Percentiles rank a stretch among this genome's conserved stretches.
phyloP scores from a whole-genome alignment of 30 jellyfish, hydroid and myxozoan genomes.

The Mastigias papua region DNA sequence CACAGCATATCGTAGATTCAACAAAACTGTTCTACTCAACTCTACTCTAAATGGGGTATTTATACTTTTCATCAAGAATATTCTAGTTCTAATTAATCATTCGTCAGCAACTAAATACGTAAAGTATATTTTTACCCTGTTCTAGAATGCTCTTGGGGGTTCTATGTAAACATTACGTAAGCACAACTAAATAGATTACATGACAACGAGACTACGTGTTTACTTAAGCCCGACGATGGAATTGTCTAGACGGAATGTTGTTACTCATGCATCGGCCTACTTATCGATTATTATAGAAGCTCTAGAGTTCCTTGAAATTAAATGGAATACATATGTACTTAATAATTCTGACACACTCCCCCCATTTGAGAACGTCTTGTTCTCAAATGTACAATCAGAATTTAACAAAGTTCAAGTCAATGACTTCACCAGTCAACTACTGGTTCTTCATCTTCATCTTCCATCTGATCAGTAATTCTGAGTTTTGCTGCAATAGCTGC shows the following conservation, averaged over 20 bases:
- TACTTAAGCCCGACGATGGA: conserved; percentile 45
- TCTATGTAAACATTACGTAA: conserved; percentile 8
- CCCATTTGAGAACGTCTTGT: no score
- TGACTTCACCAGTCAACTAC: no score
- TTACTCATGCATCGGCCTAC: neutral
- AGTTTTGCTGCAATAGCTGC: no score
- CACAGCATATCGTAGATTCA: conserved; percentile 32
- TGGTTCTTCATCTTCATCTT: no score
- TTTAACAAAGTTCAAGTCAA: no score
- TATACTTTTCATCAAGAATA: conserved; percentile 1
- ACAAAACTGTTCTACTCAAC: conserved; percentile 9
- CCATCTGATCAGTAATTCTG: no score
- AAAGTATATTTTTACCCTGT: neutral
- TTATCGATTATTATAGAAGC: conserved; percentile 13
- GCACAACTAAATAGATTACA: conserved; percentile 6
- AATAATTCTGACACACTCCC: conserved; percentile 2
- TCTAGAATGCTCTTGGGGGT: conserved; percentile 27
- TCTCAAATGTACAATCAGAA: no score
- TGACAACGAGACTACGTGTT: conserved; percentile 41
- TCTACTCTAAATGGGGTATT: conserved; percentile 24
- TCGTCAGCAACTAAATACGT: conserved; percentile 22
- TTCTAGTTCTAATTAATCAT: conserved; percentile 26
- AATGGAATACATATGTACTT: conserved; percentile 17
- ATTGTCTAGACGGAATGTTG: conserved; percentile 22
- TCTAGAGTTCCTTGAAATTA: conserved; percentile 14